phyloP scores from a whole-genome alignment of 2,888 invertebrate species.

The Acleris laterana region DNA sequence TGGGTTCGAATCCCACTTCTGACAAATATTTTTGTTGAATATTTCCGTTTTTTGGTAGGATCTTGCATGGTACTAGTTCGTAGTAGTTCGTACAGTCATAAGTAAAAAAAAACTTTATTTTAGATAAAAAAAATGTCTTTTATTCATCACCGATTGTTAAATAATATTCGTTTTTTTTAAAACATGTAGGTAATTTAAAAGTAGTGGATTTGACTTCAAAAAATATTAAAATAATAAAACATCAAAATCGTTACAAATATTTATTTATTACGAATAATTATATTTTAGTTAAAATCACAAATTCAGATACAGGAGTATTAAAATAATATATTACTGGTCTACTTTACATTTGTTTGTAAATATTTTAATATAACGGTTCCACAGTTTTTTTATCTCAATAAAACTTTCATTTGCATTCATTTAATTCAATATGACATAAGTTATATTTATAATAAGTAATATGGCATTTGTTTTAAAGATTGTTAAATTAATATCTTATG shows the following conservation, averaged over 20 bases:
- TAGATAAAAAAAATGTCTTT: too few species aligned
- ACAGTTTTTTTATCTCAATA: slow-evolving; percentile 10
- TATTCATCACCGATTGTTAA: too few species aligned
- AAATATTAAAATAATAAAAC: background rate
- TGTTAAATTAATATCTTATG: slow-evolving; percentile 45
- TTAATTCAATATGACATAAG: slow-evolving; percentile 44
- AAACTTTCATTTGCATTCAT: slow-evolving; percentile 6
- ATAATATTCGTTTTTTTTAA: too few species aligned
- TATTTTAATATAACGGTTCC: slow-evolving; percentile 19
- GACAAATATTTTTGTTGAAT: slow-evolving; percentile 68
- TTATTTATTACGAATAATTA: slow-evolving; percentile 33
- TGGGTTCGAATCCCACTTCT: slow-evolving; percentile 89
- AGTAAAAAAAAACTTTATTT: too few species aligned
- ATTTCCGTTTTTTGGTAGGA: background rate
- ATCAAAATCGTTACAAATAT: slow-evolving; percentile 15
- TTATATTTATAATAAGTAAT: slow-evolving; percentile 61
- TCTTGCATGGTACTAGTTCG: too few species aligned
- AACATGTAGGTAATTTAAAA: too few species aligned
- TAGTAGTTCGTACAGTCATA: too few species aligned
- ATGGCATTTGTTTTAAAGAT: slow-evolving; percentile 76
- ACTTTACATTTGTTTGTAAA: slow-evolving; percentile 29
- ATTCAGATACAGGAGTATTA: slow-evolving; percentile 32
- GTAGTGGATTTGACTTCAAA: background rate
- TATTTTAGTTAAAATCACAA: slow-evolving; percentile 35
- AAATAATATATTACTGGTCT: slow-evolving; percentile 35